A percentile compares a stretch with the other conserved stretches of the same genome.
phyloP scores from a whole-genome alignment of 2,888 invertebrate genomes.

The Agrenia bidenticulata region DNA sequence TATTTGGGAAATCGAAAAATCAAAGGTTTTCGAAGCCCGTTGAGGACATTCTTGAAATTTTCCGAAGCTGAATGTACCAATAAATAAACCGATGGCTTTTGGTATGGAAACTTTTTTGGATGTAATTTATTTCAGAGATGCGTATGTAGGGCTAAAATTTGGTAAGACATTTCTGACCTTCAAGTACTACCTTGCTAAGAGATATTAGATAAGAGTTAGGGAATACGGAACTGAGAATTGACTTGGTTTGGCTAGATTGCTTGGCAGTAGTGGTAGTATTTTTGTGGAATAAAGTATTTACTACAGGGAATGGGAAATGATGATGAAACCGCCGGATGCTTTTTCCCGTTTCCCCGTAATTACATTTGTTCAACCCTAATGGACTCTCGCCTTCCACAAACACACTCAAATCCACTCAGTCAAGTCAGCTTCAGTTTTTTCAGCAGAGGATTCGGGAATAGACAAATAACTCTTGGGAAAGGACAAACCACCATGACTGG shows the following conservation, averaged over 20 bases:
- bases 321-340: conserved; percentile 45
- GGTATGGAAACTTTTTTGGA: neutral
- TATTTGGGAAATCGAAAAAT: no score
- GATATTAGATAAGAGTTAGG: no score
- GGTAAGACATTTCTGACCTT: no score
- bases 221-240: no score
- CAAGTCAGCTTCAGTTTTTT: conserved; percentile 19
- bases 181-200: no score
- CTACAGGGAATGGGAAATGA: conserved; percentile 14
- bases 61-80: neutral
- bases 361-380: conserved; percentile 52
- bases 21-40: no score
- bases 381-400: conserved; percentile 50
- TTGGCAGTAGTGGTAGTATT: conserved; percentile 1
- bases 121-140: neutral
- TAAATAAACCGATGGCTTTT: neutral
- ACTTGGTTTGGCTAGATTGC: neutral
- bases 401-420: conserved; percentile 34
- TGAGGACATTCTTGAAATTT: neutral
- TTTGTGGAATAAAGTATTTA: neutral
- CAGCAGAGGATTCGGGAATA: conserved; percentile 18
- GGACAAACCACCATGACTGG: conserved; percentile 16
- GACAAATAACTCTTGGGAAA: conserved; percentile 20
- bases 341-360: conserved; percentile 45
- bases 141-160: neutral